Evolutionary conservation across 2,888 invertebrate genomes (phyloP).

Genomic region (Branchellion lobata): DNA sequence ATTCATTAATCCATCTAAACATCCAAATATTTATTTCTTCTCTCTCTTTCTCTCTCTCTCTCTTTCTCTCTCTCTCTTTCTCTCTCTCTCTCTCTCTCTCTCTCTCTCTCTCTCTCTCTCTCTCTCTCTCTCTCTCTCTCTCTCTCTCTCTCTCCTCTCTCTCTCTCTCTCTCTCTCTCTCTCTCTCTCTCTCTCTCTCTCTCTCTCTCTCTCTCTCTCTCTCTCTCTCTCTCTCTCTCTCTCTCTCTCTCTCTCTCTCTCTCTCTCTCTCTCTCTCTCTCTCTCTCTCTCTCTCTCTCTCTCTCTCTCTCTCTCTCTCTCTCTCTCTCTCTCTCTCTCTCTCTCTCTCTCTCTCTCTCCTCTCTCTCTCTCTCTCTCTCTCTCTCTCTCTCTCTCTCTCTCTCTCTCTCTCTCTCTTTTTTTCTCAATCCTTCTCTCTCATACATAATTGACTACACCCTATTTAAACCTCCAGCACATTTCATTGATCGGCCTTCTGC

Average conservation of each 20-base stretch:
- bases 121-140: conserved; percentile 33
- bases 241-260: conserved; percentile 12
- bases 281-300: background rate
- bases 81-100: conserved; percentile 27
- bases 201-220: conserved; percentile 30
- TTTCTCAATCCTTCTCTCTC: no score
- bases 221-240: conserved; percentile 30
- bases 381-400: no score
- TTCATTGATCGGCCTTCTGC: no score
- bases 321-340: no score
- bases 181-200: background rate
- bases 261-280: conserved; percentile 35
- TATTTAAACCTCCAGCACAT: no score
- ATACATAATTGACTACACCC: no score
- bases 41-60: conserved; percentile 36
- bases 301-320: no score
- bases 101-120: conserved; percentile 37
- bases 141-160: conserved; percentile 35
- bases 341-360: no score
- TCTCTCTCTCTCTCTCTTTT: no score
- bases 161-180: background rate
- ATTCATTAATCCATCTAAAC: no score
- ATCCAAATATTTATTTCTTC: no score
- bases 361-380: no score
- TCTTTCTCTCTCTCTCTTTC: conserved; percentile 18